Evolutionary conservation across 1,140 invertebrate genomes (phyloP), one percentile per base, ranked within the genome.

Genomic region (Nylanderia fulva): DNA sequence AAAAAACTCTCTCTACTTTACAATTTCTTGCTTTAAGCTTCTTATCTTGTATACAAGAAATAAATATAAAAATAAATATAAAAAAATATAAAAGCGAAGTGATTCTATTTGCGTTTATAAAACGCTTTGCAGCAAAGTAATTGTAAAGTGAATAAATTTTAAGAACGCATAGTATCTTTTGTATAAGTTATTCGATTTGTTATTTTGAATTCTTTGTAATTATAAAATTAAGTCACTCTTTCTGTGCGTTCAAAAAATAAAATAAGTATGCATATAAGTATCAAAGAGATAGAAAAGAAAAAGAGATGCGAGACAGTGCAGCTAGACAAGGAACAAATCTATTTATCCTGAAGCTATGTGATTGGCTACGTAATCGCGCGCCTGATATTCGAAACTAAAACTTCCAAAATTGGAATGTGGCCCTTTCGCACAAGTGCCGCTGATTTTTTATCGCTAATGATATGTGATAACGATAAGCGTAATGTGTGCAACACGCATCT

Each of bases 301-400:
- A 18, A 58, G 4, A 13, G 11, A 45, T 45, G 15, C 42, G 15
- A 15, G 0, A 48, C 5, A 18, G 4, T 48, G 45, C 3, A 48
- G 11, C 42, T 45, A n/a, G n/a, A 45, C 13, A 48, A 18, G 18
- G 13, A 48, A 18, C 15, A 48, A 48, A 48, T 48, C 15, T 48
- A 48, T 18, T 18, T 15, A 36, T n/a, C 33, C 33, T 18, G 33
- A 48, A 5, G 13, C 42, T 48, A 18, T 48, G 29, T 21, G 71
- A 84, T 74, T 76, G 80, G 71, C 11, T 21, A 13, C 42, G 18
- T 27, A 8, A 29, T 61, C 21, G 71, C 80, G 58, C 71, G 71
- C 58, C 58, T 76, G 60, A 76, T 29, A n/a, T 76, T 76, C 56
- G 45, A 84, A 83, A 48, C 74, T 29, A 18, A 48, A 36, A 15